A percentile compares a stretch with the other conserved stretches of the same genome.
Evolutionary conservation across 2,888 invertebrate species (phyloP).

Genomic region (Ephialtes manifestator): DNA sequence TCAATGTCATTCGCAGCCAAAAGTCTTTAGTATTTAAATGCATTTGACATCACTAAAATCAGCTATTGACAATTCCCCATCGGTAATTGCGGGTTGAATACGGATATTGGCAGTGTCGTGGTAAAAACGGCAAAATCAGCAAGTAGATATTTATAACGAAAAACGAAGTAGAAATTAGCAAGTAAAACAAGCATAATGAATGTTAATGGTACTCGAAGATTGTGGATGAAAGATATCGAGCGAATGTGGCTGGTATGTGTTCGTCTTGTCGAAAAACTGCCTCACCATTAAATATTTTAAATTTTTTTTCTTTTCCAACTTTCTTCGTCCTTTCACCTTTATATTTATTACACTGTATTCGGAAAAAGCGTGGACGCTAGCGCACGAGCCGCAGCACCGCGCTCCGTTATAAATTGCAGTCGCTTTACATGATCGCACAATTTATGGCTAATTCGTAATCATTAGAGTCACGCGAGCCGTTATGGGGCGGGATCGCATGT

Average conservation of each 20-base stretch:
- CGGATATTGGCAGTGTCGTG: neutral
- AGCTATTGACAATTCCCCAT: too few species aligned
- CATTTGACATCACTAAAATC: too few species aligned
- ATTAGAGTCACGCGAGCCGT: conserved; percentile 82
- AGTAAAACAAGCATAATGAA: conserved; percentile 20
- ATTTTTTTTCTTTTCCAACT: conserved; percentile 11
- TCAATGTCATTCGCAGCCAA: too few species aligned
- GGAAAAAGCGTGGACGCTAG: conserved; percentile 50
- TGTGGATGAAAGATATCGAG: conserved; percentile 3
- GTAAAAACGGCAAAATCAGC: neutral
- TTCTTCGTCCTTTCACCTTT: conserved; percentile 52
- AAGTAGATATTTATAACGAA: neutral
- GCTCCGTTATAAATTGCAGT: conserved; percentile 77
- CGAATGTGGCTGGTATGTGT: neutral
- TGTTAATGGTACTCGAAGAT: conserved; percentile 16
- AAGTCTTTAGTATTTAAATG: too few species aligned
- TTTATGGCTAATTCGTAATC: conserved; percentile 82
- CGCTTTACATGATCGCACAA: conserved; percentile 81
- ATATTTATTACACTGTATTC: conserved; percentile 57
- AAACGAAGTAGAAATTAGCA: neutral
- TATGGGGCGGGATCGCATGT: conserved; percentile 77
- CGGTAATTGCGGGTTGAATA: too few species aligned
- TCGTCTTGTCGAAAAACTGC: conserved; percentile 9
- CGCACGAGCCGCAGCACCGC: conserved; percentile 53
- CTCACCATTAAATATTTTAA: conserved; percentile 10